Conservation (phyloP, 2,888 invertebrate genomes). For the Girardia tigrina region DNA sequence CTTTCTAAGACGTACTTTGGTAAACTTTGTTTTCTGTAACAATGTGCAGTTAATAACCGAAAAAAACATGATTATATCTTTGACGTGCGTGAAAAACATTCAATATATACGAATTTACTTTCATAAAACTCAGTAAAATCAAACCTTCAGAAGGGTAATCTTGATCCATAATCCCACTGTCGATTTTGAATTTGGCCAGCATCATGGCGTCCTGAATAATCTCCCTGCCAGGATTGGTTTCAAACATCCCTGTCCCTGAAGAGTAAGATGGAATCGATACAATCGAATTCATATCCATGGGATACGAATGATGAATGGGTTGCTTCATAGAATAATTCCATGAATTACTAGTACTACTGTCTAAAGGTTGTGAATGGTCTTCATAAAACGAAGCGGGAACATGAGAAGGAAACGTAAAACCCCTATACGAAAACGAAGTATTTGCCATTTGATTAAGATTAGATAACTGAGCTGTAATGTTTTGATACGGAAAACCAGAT, state of each 20-base stretch:
- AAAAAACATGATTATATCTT: too few relatives aligned
- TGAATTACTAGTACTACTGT: neutral
- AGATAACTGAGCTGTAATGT: neutral
- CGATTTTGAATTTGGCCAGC: neutral
- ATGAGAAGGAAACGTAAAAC: neutral
- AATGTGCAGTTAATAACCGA: too few relatives aligned
- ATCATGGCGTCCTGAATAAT: neutral
- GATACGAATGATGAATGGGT: neutral
- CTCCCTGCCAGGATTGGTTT: neutral
- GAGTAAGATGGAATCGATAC: neutral
- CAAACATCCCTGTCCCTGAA: neutral
- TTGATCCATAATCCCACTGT: too few relatives aligned
- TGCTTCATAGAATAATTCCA: neutral
- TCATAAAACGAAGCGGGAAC: neutral
- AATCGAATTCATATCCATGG: neutral
- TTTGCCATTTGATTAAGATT: neutral
- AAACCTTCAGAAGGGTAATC: too few relatives aligned
- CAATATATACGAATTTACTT: too few relatives aligned
- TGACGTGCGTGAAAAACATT: too few relatives aligned
- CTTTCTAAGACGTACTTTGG: too few relatives aligned
- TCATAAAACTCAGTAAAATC: too few relatives aligned
- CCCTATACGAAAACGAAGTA: neutral
- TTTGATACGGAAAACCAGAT: neutral
- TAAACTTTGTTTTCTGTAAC: too few relatives aligned
- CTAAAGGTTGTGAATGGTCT: neutral